Evolutionary conservation across 2,113 vertebrate species (phyloP).

Genomic region (Sander vitreus): DNA sequence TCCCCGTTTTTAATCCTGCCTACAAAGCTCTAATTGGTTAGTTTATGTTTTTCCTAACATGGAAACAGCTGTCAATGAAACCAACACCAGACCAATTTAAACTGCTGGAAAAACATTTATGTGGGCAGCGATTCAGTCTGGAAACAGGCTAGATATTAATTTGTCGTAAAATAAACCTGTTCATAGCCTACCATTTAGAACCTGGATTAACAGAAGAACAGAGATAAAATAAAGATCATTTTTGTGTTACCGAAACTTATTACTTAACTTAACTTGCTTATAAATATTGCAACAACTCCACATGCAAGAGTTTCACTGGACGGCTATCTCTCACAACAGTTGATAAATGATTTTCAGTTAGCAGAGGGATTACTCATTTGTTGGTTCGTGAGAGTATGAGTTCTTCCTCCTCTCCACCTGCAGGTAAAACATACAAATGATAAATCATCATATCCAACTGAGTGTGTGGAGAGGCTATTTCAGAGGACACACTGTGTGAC

Average conservation of each 20-base stretch:
- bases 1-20: neutral
- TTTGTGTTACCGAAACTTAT: neutral
- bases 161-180: neutral
- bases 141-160: too few relatives aligned
- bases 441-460: slow-evolving; percentile 1
- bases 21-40: neutral
- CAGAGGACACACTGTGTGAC: neutral
- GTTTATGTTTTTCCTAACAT: neutral
- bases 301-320: slow-evolving; percentile 10
- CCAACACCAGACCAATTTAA: neutral
- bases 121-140: neutral
- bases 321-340: neutral
- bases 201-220: neutral
- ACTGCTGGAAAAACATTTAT: neutral
- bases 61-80: neutral
- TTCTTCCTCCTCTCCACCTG: neutral
- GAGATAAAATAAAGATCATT: neutral
- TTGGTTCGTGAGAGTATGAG: neutral
- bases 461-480: neutral
- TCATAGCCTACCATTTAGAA: neutral
- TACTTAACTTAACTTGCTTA: neutral
- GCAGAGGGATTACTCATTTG: slow-evolving; percentile 43
- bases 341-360: slow-evolving; percentile 63
- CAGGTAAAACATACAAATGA: neutral
- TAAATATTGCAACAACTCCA: neutral